phyloP scores from a whole-genome alignment of 2,113 vertebrate genomes.

The Echinops telfairi region DNA sequence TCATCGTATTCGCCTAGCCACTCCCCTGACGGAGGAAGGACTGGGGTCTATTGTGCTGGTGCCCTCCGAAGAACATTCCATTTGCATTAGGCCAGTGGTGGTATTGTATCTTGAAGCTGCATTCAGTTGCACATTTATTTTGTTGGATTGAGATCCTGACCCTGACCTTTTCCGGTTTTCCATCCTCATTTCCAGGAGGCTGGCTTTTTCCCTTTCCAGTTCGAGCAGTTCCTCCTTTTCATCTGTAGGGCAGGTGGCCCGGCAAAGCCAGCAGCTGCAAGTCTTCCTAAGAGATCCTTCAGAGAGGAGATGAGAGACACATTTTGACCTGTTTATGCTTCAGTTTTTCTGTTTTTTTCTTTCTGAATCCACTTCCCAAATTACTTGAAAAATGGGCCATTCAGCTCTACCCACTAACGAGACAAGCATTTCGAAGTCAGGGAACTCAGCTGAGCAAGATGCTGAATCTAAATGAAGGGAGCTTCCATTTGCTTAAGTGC shows the following conservation, averaged over 20 bases:
- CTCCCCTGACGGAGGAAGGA: slow-evolving; percentile 56
- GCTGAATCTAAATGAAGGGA: slow-evolving; percentile 62
- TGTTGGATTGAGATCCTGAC: slow-evolving; percentile 59
- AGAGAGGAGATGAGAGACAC: slow-evolving; percentile 59
- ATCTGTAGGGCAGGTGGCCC: slow-evolving; percentile 73
- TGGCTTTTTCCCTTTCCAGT: slow-evolving; percentile 74
- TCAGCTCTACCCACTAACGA: slow-evolving; percentile 13
- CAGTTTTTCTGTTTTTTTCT: background rate
- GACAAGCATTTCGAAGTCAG: slow-evolving; percentile 45
- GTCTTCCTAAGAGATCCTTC: slow-evolving; percentile 71
- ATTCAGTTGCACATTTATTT: slow-evolving; percentile 62
- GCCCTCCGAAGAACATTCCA: slow-evolving; percentile 68
- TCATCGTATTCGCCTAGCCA: slow-evolving; percentile 44
- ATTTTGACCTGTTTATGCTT: slow-evolving; percentile 80
- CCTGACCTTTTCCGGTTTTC: slow-evolving; percentile 70
- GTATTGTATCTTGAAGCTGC: slow-evolving; percentile 61
- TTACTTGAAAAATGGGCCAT: slow-evolving; percentile 59
- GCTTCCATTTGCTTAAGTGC: slow-evolving; percentile 59
- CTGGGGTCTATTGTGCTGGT: slow-evolving; percentile 22
- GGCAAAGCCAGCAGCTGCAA: slow-evolving; percentile 75
- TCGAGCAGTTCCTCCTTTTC: slow-evolving; percentile 72
- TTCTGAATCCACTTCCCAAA: slow-evolving; percentile 15
- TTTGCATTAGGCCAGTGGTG: slow-evolving; percentile 70
- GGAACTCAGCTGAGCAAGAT: slow-evolving; percentile 34
- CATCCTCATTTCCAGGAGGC: slow-evolving; percentile 67